Conservation (phyloP, 92 coral and sea anemone genomes). For the Epizoanthus scotinus region DNA sequence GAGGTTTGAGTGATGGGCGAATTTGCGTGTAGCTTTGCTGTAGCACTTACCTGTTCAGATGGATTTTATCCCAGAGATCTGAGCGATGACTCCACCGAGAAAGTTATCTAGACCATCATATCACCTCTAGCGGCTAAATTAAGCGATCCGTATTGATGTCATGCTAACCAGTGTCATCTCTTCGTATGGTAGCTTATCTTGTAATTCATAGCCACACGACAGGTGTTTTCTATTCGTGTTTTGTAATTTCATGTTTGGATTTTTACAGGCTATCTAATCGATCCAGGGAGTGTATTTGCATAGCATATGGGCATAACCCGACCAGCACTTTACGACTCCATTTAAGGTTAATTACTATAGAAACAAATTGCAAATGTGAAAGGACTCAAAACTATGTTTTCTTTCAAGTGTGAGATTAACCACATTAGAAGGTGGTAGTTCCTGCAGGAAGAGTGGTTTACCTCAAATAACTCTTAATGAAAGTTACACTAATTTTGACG, state of each 20-base stretch:
- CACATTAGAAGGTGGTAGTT: constrained; percentile 5
- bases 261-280: constrained; percentile 55
- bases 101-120: too few species aligned
- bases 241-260: constrained; percentile 51
- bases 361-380: constrained; percentile 23
- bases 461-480: constrained; percentile 36
- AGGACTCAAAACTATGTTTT: constrained; percentile 8
- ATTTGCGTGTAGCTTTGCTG: too few species aligned
- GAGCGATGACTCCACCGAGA: too few species aligned
- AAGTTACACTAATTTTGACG: constrained; percentile 39
- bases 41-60: too few species aligned
- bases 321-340: constrained; percentile 10
- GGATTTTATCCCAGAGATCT: too few species aligned
- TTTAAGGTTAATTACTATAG: constrained; percentile 21
- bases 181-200: constrained; percentile 45
- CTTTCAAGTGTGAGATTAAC: constrained; percentile 23
- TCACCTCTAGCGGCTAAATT: too few species aligned
- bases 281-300: constrained; percentile 60
- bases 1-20: too few species aligned
- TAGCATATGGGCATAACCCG: constrained; percentile 43
- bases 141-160: constrained; percentile 24
- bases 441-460: constrained; percentile 2
- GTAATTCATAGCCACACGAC: constrained; percentile 58
- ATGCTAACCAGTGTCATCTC: constrained; percentile 2
- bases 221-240: constrained; percentile 67